Evolutionary conservation across 1,140 invertebrate species (phyloP).

Genomic region (Cyphomyrmex costatus): DNA sequence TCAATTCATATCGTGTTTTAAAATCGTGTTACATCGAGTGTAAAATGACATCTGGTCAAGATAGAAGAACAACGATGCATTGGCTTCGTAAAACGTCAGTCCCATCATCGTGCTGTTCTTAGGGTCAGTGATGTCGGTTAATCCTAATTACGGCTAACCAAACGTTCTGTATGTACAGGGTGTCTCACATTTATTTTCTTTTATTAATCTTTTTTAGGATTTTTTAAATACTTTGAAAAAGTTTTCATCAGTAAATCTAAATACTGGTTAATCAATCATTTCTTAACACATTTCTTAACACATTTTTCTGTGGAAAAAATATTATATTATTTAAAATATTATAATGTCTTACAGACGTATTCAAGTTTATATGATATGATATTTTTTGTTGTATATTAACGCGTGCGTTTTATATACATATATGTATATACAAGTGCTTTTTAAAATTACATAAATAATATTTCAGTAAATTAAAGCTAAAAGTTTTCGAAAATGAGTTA

Average conservation of each 20-base stretch:
- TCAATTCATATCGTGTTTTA: slow-evolving; percentile 60
- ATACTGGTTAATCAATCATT: not conserved
- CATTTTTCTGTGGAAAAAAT: not conserved
- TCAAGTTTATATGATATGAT: too few relatives aligned
- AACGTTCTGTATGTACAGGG: slow-evolving; percentile 22
- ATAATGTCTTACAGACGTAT: too few relatives aligned
- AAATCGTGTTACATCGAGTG: slow-evolving; percentile 59
- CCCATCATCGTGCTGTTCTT: not conserved
- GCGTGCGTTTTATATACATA: too few relatives aligned
- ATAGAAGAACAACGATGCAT: not conserved
- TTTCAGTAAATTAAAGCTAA: too few relatives aligned
- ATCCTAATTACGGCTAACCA: slow-evolving; percentile 30
- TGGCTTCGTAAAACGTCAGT: not conserved
- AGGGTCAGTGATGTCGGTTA: slow-evolving; percentile 44
- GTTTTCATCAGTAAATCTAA: not conserved
- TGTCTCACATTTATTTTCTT: slow-evolving; percentile 1
- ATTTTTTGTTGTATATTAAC: too few relatives aligned
- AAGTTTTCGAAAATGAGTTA: not conserved
- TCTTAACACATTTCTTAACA: not conserved
- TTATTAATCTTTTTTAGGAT: not conserved
- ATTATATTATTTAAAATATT: too few relatives aligned
- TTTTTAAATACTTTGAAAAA: not conserved
- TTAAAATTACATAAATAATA: too few relatives aligned
- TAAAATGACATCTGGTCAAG: slow-evolving; percentile 66
- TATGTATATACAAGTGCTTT: too few relatives aligned